Conservation (phyloP, 2,888 invertebrate species). For the Megastigmus dorsalis region DNA sequence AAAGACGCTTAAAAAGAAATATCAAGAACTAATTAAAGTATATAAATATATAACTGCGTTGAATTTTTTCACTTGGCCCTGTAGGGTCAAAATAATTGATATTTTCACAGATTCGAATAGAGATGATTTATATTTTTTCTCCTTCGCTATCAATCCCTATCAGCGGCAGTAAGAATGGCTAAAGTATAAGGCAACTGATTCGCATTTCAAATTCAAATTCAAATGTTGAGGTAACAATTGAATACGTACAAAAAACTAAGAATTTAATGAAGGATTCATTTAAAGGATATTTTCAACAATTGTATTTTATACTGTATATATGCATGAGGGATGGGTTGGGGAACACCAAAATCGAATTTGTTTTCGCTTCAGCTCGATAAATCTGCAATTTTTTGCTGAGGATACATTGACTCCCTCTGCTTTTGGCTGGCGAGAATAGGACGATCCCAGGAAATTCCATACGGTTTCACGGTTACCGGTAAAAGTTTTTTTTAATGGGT, state of each 20-base stretch:
- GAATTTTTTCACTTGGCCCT: not conserved
- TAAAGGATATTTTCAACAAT: not conserved
- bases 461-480: slow-evolving; percentile 15
- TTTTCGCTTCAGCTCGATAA: slow-evolving; percentile 59
- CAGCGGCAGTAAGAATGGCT: not conserved
- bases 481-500: slow-evolving; percentile 20
- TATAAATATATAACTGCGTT: not conserved
- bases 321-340: slow-evolving; percentile 34
- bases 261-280: not conserved
- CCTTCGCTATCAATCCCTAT: not conserved
- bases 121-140: not conserved
- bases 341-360: slow-evolving; percentile 54
- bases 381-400: slow-evolving; percentile 16
- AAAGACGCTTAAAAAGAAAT: not conserved
- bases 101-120: slow-evolving; percentile 24
- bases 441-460: slow-evolving; percentile 8
- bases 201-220: not conserved
- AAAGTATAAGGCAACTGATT: not conserved
- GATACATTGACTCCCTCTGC: slow-evolving; percentile 24
- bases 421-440: slow-evolving; percentile 17
- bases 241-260: not conserved
- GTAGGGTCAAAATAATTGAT: slow-evolving; percentile 12
- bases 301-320: slow-evolving; percentile 29
- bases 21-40: not conserved
- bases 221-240: slow-evolving; percentile 9